Evolutionary conservation across 2,797 vertebrate species (phyloP).

Genomic region (Sebastes minor): DNA sequence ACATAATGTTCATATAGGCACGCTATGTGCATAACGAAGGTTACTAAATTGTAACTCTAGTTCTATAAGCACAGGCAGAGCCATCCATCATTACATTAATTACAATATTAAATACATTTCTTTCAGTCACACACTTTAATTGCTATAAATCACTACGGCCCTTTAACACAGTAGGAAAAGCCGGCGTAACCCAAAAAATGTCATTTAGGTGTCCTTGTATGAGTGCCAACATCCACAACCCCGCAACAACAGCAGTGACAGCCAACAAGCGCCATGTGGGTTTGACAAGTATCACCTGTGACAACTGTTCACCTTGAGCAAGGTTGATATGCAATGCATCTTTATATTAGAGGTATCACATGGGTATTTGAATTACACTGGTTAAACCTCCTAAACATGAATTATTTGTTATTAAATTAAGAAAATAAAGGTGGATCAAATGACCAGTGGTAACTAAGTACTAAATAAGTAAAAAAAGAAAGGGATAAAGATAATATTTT

Average conservation of each 20-base stretch:
- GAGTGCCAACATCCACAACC: background rate
- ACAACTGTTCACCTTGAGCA: conserved; percentile 30
- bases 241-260: background rate
- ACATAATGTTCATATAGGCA: background rate
- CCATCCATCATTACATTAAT: background rate
- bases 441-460: background rate
- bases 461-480: background rate
- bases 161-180: background rate
- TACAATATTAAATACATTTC: background rate
- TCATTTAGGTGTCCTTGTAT: background rate
- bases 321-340: background rate
- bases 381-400: background rate
- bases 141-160: background rate
- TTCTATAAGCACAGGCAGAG: no score
- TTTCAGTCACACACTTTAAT: background rate
- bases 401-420: background rate
- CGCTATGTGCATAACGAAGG: background rate
- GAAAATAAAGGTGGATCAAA: background rate
- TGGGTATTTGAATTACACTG: background rate
- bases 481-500: background rate
- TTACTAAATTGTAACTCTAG: background rate
- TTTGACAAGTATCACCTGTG: background rate
- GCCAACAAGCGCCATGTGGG: background rate
- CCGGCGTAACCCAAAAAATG: background rate
- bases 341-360: background rate